These are phyloP conservation scores for Geothlypis trichas DNA, from an alignment of 2,113 vertebrate species.

Conservation along the genomic window DNA sequence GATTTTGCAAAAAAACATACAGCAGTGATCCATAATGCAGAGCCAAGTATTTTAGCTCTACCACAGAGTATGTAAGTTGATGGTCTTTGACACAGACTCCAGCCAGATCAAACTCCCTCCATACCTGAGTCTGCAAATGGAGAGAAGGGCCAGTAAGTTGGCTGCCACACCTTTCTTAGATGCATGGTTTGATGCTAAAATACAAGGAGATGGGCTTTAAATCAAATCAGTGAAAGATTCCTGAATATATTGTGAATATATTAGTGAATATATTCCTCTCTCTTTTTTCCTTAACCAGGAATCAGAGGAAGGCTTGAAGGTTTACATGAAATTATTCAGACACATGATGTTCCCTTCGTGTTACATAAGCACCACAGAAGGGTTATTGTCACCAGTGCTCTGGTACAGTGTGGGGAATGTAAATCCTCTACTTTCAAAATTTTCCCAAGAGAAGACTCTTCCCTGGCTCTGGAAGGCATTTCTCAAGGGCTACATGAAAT, in stretches of 20 bases:
- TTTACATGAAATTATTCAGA: neutral
- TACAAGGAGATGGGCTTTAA: neutral
- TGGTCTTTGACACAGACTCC: neutral
- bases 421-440: neutral
- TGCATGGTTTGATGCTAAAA: neutral
- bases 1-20: neutral
- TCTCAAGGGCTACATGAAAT: neutral
- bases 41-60: neutral
- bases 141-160: neutral
- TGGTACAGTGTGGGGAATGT: neutral
- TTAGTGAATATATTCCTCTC: neutral
- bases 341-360: fast-evolving
- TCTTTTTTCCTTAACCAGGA: neutral
- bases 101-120: neutral
- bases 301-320: neutral
- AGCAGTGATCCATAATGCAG: neutral
- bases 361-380: neutral
- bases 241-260: neutral
- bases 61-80: neutral
- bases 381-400: neutral
- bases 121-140: neutral
- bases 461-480: neutral
- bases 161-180: neutral
- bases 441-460: neutral
- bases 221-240: neutral